Evolutionary conservation across 2,113 vertebrate species (phyloP), one percentile per base, ranked within the genome.

Genomic region (Himantopus leucocephalus): DNA sequence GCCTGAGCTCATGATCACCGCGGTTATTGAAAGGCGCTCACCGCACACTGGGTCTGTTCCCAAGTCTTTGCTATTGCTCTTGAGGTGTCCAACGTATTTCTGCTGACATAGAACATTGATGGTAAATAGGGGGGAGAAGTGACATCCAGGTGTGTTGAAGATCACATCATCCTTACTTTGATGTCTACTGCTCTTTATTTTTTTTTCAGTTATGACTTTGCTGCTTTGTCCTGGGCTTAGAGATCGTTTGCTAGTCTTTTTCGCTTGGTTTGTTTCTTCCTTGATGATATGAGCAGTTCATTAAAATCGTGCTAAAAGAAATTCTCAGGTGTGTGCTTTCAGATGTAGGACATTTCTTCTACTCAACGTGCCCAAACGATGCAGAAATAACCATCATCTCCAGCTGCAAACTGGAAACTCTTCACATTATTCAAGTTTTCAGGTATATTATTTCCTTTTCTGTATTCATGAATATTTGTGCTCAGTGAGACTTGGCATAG

Each of bases 1-100:
- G 60, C 63, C 72, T 59, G 53, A 86, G 95, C 84, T 96, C 74
- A 29, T 41, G 91, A 94, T 89, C 84, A 37, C 72, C 13, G 8
- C 5, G 1, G 96, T 84, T 94, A 95, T 63, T 94, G 94, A 96
- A 97, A 96, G 37, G 83, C 64, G 95, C 77, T 79, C 83, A 13
- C 82, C 63, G 73, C 62, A 45, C 1, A 1, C 73, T 97, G 90
- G 91, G 91, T 45, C 56, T 34, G 14, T 73, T 94, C 89, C 94
- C 58, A 64, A 26, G 29, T 21, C 45, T 76, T 94, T 55, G 47
- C 81, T 91, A 34, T 73, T 73, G 89, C 53, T 47, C 52, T 76
- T 19, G 87, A 94, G 86, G 34, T 32, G 48, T 82, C 62, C 63
- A 35, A 22, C 1, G 1, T 66, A 66, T 88, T 96, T 92, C 77